Base-by-base conservation (phyloP, 2,888 invertebrate species). In the Eilema depressum region DNA sequence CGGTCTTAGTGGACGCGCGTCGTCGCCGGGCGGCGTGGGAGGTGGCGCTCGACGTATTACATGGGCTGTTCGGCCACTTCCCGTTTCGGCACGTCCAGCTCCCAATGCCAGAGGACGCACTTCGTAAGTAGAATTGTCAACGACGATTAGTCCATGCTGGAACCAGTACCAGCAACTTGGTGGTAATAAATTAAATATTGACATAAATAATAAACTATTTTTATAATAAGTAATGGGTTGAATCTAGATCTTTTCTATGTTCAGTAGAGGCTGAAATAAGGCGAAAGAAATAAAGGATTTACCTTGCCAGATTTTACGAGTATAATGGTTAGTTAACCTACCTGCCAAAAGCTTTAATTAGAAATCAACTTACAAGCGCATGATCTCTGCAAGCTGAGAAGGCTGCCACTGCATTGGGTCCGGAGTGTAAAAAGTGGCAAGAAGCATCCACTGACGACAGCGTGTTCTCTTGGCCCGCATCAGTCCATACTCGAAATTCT, bases 131-230 rank as follows among this genome's bases (percentile, higher is more conserved):
- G 96, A 94, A 84, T 97, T 97, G 74, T 96, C 96, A 66, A 96
- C 91, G 75, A 97, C 96, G 66, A 97, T 96, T 70, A 97, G 91
- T 23, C 97, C 97, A 79, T 96, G 96, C 97, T 97, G 92, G 33
- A 91, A 77, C 63, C 11, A 68, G 33, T 53, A 63, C 4, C 23
- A 26, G 37, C n/a, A 33, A 41, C 41, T 30, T 8, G 17, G 20
- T 53, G 25, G 12, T 47, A 37, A 64, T 73, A 57, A 28, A n/a
- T n/a, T n/a, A n/a, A 62, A 25, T 56, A 53, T 2, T 5, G 28
- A 5, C 5, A 5, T 28, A 28, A 28, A n/a, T n/a, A 28, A 28
- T 28, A 28, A 28, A 28, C 28, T 28, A 5, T 28, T 28, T 28
- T 28, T 28, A 28, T 28, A 28, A 28, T n/a, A 33, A 33, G 8